Conservation (phyloP, 2,888 invertebrate genomes). For the Campaea margaritaria region DNA sequence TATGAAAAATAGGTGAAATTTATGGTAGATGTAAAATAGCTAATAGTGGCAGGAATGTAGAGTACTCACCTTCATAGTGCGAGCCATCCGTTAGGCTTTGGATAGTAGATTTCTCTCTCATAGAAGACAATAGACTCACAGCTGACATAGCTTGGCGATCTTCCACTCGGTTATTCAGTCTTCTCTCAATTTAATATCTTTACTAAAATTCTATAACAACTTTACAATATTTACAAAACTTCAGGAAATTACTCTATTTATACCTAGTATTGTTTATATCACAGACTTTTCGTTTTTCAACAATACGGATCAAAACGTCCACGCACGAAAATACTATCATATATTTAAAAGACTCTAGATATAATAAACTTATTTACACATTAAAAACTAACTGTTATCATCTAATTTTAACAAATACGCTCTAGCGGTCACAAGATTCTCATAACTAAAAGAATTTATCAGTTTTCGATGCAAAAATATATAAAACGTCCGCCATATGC, state of each 20-base stretch:
- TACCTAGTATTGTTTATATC: slow-evolving; percentile 86
- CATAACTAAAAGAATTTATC: slow-evolving; percentile 86
- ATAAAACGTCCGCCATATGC: slow-evolving; percentile 86
- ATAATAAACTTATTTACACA: slow-evolving; percentile 85
- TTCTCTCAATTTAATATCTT: slow-evolving; percentile 81
- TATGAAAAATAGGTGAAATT: background rate
- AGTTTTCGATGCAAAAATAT: slow-evolving; percentile 85
- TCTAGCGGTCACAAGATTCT: slow-evolving; percentile 83
- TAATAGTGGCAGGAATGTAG: background rate
- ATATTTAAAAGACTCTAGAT: slow-evolving; percentile 82
- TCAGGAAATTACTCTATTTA: slow-evolving; percentile 79
- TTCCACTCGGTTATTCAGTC: slow-evolving; percentile 79
- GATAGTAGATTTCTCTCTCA: slow-evolving; percentile 80
- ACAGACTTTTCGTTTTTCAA: slow-evolving; percentile 87
- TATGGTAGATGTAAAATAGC: slow-evolving; percentile 4
- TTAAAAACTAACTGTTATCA: slow-evolving; percentile 83
- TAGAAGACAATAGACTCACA: slow-evolving; percentile 81
- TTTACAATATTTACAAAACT: slow-evolving; percentile 83
- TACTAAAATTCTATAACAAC: slow-evolving; percentile 81
- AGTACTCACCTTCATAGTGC: slow-evolving; percentile 71
- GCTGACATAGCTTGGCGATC: slow-evolving; percentile 82
- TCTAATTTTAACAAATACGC: slow-evolving; percentile 84
- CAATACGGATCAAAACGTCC: slow-evolving; percentile 86
- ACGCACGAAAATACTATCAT: slow-evolving; percentile 84
- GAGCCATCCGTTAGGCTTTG: slow-evolving; percentile 76